Evolutionary conservation across 2,888 invertebrate genomes (phyloP).

Genomic region (Oxytorus armatus): DNA sequence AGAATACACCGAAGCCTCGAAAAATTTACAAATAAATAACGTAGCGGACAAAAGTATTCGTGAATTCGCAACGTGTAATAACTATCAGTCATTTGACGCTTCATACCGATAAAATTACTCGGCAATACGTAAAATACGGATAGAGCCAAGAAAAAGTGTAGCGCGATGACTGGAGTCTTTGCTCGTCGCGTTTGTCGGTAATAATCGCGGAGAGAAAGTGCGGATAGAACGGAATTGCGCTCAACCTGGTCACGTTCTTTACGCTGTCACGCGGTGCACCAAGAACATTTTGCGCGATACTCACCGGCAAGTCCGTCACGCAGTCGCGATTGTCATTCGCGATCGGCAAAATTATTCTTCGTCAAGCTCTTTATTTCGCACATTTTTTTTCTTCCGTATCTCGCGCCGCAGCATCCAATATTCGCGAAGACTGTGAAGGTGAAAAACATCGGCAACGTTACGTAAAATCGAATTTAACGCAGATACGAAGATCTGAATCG

Average conservation of each 20-base stretch:
- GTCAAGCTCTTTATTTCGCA: not conserved
- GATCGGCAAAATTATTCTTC: not conserved
- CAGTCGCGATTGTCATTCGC: not conserved
- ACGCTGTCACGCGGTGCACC: not conserved
- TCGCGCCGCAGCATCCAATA: too few species aligned
- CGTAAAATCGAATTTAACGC: too few species aligned
- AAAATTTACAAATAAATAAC: not conserved
- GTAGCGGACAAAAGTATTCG: not conserved
- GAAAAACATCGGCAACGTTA: too few species aligned
- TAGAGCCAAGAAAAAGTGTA: not conserved
- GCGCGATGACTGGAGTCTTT: not conserved
- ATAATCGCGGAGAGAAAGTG: constrained; percentile 40
- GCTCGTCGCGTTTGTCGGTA: not conserved
- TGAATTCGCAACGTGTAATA: not conserved
- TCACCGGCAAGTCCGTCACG: not conserved
- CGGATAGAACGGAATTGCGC: constrained; percentile 27
- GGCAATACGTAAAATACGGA: not conserved
- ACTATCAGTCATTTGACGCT: not conserved
- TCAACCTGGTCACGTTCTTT: constrained; percentile 26
- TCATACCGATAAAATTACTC: too few species aligned
- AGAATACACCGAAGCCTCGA: not conserved
- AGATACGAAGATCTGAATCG: too few species aligned
- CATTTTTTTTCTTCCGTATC: too few species aligned
- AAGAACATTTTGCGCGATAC: not conserved
- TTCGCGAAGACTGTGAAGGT: too few species aligned